Evolutionary conservation across 2,797 vertebrate species (phyloP).

Genomic region (Botia kubotai): DNA sequence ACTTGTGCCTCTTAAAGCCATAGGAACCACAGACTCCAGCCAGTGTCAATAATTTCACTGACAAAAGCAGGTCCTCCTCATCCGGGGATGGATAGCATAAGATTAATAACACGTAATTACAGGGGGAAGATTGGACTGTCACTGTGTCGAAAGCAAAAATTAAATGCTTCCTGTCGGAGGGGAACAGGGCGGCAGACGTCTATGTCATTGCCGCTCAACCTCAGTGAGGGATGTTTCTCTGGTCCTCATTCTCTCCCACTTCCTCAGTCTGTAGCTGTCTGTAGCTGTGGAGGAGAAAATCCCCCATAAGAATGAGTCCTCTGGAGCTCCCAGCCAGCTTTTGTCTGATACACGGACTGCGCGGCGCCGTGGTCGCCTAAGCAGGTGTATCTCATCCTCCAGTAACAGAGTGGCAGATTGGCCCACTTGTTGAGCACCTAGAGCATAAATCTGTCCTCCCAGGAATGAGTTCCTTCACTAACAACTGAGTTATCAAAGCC

Average conservation of each 20-base stretch:
- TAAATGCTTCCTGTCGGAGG: conserved; percentile 64
- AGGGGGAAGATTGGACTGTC: conserved; percentile 72
- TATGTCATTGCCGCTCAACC: conserved; percentile 17
- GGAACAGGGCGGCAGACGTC: conserved; percentile 53
- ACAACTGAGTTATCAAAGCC: conserved; percentile 51
- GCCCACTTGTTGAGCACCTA: conserved; percentile 57
- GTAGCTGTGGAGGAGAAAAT: conserved; percentile 46
- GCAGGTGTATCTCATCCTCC: conserved; percentile 56
- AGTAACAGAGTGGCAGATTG: conserved; percentile 36
- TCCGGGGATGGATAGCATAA: conserved; percentile 70
- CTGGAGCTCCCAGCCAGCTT: conserved; percentile 36
- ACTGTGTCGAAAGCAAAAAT: conserved; percentile 73
- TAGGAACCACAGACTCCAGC: conserved; percentile 63
- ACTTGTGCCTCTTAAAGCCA: conserved; percentile 67
- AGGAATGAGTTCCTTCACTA: conserved; percentile 45
- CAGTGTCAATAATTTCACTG: conserved; percentile 75
- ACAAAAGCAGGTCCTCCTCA: conserved; percentile 68
- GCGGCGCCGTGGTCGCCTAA: conserved; percentile 42
- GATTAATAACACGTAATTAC: conserved; percentile 80
- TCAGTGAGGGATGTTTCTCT: conserved; percentile 9
- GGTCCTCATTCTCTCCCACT: conserved; percentile 1
- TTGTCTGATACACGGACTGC: conserved; percentile 52
- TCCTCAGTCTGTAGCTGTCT: conserved; percentile 7
- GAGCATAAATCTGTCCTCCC: conserved; percentile 50
- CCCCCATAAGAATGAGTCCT: conserved; percentile 36